These are phyloP conservation scores for Emydura subglobosa DNA, from an alignment of 2,113 vertebrate species.

Conservation along the genomic window DNA sequence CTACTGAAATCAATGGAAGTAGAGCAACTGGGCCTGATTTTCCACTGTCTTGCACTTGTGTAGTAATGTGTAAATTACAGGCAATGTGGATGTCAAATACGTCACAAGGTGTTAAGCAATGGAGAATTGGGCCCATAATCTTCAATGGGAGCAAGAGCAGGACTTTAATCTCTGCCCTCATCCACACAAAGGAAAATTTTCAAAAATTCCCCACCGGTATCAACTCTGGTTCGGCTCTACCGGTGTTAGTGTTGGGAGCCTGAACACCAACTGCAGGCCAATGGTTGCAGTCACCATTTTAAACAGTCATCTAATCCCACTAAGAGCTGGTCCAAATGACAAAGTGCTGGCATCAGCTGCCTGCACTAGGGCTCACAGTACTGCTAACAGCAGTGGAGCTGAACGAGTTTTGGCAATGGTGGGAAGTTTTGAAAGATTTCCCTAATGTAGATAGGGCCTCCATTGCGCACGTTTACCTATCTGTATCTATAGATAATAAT, in stretches of 20 bases:
- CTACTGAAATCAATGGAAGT: neutral
- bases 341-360: neutral
- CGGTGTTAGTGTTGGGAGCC: neutral
- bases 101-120: neutral
- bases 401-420: neutral
- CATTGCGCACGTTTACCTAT: neutral
- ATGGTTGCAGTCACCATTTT: neutral
- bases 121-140: neutral
- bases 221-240: neutral
- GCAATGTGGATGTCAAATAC: neutral
- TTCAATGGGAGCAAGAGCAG: neutral
- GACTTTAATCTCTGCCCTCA: neutral
- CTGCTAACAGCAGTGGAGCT: neutral
- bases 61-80: neutral
- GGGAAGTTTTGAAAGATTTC: conserved; percentile 3
- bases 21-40: neutral
- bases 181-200: neutral
- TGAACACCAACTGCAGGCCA: neutral
- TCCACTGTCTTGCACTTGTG: neutral
- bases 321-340: neutral
- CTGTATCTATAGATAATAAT: neutral
- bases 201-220: neutral
- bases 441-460: neutral
- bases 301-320: accelerated
- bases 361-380: neutral